Base-by-base conservation (phyloP, 2,113 vertebrate species). In the Harpagus bidentatus region DNA sequence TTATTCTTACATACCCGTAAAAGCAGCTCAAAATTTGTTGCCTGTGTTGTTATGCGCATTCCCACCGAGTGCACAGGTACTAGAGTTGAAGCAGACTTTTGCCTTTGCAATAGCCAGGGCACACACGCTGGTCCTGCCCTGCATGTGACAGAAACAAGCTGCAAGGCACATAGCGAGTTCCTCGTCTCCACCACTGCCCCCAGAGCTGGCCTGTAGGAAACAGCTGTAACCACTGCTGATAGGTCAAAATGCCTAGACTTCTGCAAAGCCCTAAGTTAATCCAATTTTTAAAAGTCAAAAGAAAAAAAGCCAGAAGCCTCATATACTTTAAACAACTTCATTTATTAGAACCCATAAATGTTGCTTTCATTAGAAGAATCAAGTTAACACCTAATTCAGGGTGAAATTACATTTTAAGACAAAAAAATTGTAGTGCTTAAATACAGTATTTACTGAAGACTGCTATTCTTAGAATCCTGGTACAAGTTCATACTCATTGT, bases 261-360 rank as follows among this genome's bases (percentile, higher is more conserved):
- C 17, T 2, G 14, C 0, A 6, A 11, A 15, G 26, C 38, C 48
- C 31, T 0, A 1, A 9, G 4, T 19, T 25, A 42, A 23, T 16
- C 16, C 55, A 5, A 2, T 10, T 13, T 11, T 29, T 2, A 31
- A 7, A 22, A 70, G 29, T 40, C 45, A 34, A 43, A 72, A 86
- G 43, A 76, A 71, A 61, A 23, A 47, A 50, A 53, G 18, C n/a
- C 66, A 73, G 53, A 32, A 81, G 34, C 48, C 43, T 52, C 74
- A 16, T 65, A 74, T 97, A 88, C 80, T 81, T 87, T 31, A 94
- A 94, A 95, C 92, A 86, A 86, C 80, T 97, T 97, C 95, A 97
- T 98, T 98, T 98, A 98, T 98, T 98, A 98, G 97, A 98, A 97
- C 95, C 96, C 97, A 81, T 96, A 95, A 97, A 50, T 42, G 70